These are phyloP conservation scores for Macaria liturata DNA, from an alignment of 2,888 invertebrate species.

Conservation along the genomic window DNA sequence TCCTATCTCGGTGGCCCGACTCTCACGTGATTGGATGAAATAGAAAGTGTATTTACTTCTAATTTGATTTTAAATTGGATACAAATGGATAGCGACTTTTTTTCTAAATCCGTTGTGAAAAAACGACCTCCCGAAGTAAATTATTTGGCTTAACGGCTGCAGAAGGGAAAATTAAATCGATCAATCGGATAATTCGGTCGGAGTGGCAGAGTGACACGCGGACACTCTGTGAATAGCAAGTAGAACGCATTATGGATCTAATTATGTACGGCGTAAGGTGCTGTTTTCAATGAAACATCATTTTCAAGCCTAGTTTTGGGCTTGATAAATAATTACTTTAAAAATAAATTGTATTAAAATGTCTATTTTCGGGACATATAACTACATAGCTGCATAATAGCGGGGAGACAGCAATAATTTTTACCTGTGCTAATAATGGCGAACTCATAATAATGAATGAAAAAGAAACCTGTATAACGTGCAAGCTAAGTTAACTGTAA, in stretches of 20 bases:
- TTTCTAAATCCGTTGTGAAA: constrained; percentile 56
- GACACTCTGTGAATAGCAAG: constrained; percentile 28
- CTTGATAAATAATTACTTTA: too few species aligned
- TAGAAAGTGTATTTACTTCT: constrained; percentile 77
- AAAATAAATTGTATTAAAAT: too few species aligned
- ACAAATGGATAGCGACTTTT: constrained; percentile 70
- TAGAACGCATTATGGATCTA: constrained; percentile 29
- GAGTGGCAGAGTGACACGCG: constrained; percentile 27
- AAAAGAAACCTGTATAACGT: too few species aligned
- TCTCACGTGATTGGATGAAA: constrained; percentile 73
- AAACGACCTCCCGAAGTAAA: constrained; percentile 50
- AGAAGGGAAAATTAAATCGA: constrained; percentile 61
- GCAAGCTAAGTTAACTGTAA: not conserved
- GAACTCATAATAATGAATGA: too few species aligned
- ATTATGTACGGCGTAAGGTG: constrained; percentile 30
- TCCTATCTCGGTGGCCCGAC: constrained; percentile 54
- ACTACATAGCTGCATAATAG: too few species aligned
- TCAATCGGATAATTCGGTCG: constrained; percentile 47
- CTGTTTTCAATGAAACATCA: constrained; percentile 8
- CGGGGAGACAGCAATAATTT: too few species aligned
- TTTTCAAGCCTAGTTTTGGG: too few species aligned
- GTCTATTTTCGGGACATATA: too few species aligned
- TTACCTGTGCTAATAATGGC: too few species aligned
- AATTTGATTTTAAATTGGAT: constrained; percentile 80
- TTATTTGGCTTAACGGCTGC: constrained; percentile 60